phyloP scores from a whole-genome alignment of 2,888 invertebrate species.

The Pheosia gnoma region DNA sequence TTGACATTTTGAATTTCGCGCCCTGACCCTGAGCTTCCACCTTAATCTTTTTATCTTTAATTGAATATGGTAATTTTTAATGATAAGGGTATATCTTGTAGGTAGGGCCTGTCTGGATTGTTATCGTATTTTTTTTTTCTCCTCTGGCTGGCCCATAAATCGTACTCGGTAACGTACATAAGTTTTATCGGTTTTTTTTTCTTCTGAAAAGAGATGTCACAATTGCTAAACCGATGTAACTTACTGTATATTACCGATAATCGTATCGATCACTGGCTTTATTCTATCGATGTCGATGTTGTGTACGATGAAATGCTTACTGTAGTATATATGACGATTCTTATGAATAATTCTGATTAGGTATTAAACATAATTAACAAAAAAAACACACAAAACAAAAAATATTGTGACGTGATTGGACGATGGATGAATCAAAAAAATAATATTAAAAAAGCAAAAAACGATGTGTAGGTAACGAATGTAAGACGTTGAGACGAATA shows the following conservation, averaged over 20 bases:
- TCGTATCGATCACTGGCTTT: conserved; percentile 27
- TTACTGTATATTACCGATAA: conserved; percentile 21
- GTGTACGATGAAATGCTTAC: conserved; percentile 35
- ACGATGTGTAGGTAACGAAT: conserved; percentile 31
- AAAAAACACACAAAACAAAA: conserved; percentile 45
- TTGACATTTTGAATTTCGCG: too few relatives aligned
- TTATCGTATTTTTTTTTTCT: conserved; percentile 51
- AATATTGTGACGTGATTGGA: conserved; percentile 46
- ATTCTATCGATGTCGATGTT: conserved; percentile 37
- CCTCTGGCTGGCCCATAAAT: conserved; percentile 48
- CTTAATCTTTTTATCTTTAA: conserved; percentile 25
- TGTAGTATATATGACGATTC: conserved; percentile 49
- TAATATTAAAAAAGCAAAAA: conserved; percentile 25
- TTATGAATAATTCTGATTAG: conserved; percentile 56
- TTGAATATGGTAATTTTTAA: conserved; percentile 27
- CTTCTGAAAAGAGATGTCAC: too few relatives aligned
- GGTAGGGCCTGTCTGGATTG: conserved; percentile 48
- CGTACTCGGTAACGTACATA: conserved; percentile 21
- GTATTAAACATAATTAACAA: conserved; percentile 40
- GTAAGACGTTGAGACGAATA: conserved; percentile 34
- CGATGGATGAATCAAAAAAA: conserved; percentile 36
- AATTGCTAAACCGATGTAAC: conserved; percentile 14
- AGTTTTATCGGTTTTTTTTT: conserved; percentile 19
- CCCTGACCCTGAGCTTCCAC: too few relatives aligned
- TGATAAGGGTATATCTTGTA: conserved; percentile 44